Conservation (phyloP, 1,140 invertebrate species). For the Matsumurasca onukii region DNA sequence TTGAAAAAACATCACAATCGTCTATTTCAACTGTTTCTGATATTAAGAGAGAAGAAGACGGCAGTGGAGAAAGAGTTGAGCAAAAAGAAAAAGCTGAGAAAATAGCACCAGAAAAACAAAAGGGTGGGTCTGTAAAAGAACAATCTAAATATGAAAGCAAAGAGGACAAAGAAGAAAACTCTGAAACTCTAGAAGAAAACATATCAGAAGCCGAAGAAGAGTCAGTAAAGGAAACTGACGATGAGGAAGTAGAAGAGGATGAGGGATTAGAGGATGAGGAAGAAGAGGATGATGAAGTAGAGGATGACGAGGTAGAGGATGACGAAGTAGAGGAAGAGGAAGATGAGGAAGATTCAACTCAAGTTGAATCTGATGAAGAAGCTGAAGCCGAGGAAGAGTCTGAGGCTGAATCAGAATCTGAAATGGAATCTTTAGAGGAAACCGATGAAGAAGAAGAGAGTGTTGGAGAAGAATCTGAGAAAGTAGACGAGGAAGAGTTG, state of each 20-base stretch:
- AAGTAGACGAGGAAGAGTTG: neutral
- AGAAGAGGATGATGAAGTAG: neutral
- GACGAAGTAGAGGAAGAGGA: conserved; percentile 1
- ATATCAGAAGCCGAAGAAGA: neutral
- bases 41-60: neutral
- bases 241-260: neutral
- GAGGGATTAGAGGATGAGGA: neutral
- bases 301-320: conserved; percentile 2
- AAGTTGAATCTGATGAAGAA: neutral
- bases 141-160: neutral
- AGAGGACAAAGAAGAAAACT: neutral
- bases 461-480: conserved; percentile 1
- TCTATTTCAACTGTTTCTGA: too few species aligned
- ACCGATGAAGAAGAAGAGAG: neutral
- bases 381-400: neutral
- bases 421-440: conserved; percentile 2
- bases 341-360: neutral
- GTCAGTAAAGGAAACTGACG: neutral
- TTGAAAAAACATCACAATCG: too few species aligned
- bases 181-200: too few species aligned
- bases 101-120: neutral
- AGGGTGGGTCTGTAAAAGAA: neutral
- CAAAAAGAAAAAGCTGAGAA: neutral
- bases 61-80: neutral
- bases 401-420: neutral